Evolutionary conservation across 2,888 invertebrate species (phyloP).

Genomic region (Drosophila subsilvestris): DNA sequence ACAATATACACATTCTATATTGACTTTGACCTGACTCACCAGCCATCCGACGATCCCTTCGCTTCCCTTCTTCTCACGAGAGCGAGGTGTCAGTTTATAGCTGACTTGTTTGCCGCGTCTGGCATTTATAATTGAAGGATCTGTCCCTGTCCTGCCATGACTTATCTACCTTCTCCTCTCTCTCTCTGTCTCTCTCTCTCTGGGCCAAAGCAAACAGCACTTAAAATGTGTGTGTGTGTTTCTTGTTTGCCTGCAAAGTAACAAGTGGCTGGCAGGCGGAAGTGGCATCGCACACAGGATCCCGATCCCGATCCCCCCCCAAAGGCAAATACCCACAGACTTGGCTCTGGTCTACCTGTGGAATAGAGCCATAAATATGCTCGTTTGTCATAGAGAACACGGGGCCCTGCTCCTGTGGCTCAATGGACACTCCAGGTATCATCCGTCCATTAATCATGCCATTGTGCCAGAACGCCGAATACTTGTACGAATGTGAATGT

Average conservation of each 20-base stretch:
- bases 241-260: conserved; percentile 63
- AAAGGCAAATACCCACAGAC: conserved; percentile 40
- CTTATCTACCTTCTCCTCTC: conserved; percentile 57
- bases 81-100: conserved; percentile 58
- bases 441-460: conserved; percentile 61
- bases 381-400: conserved; percentile 56
- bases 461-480: conserved; percentile 36
- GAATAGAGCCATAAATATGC: conserved; percentile 48
- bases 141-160: conserved; percentile 29
- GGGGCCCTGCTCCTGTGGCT: conserved; percentile 20
- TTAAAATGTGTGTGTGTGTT: conserved; percentile 55
- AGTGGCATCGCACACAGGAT: conserved; percentile 40
- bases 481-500: background rate
- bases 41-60: conserved; percentile 21
- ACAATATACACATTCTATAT: conserved; percentile 18
- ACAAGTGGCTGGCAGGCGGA: conserved; percentile 72
- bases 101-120: conserved; percentile 44
- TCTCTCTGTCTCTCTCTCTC: conserved; percentile 1
- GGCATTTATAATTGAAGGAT: conserved; percentile 60
- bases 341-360: conserved; percentile 36
- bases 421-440: conserved; percentile 17
- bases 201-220: conserved; percentile 63
- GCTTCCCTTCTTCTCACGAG: background rate
- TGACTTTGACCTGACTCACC: conserved; percentile 18
- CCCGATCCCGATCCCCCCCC: background rate